These are phyloP conservation scores for Amphiduros pacificus DNA, from an alignment of 2,888 invertebrate genomes.

Conservation along the genomic window DNA sequence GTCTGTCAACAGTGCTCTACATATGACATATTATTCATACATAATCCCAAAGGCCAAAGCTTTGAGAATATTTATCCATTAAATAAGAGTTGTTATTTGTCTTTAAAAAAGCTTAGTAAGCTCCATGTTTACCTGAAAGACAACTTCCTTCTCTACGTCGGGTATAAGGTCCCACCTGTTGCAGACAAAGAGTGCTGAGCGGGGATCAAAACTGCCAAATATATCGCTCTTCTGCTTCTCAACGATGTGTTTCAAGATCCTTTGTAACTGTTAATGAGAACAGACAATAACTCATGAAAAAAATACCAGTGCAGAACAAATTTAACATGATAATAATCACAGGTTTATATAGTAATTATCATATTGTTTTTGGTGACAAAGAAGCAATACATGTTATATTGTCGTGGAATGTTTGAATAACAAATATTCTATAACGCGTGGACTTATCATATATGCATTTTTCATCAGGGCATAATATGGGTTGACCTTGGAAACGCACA, in stretches of 20 bases:
- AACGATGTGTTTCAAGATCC: conserved; percentile 32
- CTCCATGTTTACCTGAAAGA: conserved; percentile 20
- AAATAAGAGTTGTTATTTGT: too few relatives aligned
- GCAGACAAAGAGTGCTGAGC: conserved; percentile 47
- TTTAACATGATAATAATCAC: background rate
- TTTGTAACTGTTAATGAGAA: conserved; percentile 34
- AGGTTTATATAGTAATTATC: background rate
- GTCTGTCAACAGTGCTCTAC: too few relatives aligned
- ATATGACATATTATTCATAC: too few relatives aligned
- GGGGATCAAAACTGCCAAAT: conserved; percentile 39
- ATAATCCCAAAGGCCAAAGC: too few relatives aligned
- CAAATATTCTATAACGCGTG: too few relatives aligned
- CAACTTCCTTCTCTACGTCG: conserved; percentile 32
- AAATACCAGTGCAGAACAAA: background rate
- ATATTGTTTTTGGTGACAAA: too few relatives aligned
- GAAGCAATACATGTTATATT: too few relatives aligned
- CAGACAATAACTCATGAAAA: background rate
- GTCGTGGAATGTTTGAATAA: too few relatives aligned
- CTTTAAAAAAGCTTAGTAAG: background rate
- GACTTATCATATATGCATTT: too few relatives aligned
- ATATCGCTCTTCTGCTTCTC: conserved; percentile 28
- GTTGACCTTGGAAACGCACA: too few relatives aligned
- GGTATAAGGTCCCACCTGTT: conserved; percentile 51
- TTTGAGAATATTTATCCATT: too few relatives aligned
- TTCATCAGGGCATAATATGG: too few relatives aligned